A percentile compares a stretch with the other conserved stretches of the same genome.
These are phyloP conservation scores for Apotomis capreana DNA, from an alignment of 2,888 invertebrate species.

Conservation along the genomic window DNA sequence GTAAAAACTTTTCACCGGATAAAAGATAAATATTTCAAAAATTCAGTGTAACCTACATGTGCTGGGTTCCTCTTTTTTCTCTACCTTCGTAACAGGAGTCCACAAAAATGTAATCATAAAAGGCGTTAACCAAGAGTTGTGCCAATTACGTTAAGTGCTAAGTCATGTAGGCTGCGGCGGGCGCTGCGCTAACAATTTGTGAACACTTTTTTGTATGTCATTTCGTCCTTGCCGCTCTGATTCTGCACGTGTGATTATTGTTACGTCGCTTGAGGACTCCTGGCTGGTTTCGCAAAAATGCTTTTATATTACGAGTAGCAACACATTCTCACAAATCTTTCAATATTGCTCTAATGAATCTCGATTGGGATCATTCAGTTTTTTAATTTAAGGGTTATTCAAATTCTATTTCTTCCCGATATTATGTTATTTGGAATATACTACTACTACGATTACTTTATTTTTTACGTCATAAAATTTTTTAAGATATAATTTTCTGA, in stretches of 20 bases:
- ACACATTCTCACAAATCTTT: too few relatives aligned
- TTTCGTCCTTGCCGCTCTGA: conserved; percentile 29
- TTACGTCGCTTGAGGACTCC: not conserved
- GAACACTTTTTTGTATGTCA: conserved; percentile 38
- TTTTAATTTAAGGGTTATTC: too few relatives aligned
- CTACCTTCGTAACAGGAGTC: conserved; percentile 20
- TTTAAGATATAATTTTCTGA: too few relatives aligned
- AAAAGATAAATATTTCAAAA: not conserved
- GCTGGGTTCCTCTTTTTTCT: conserved; percentile 9
- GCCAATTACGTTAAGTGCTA: conserved; percentile 69
- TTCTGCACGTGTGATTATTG: conserved; percentile 26
- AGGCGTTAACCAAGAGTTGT: conserved; percentile 45
- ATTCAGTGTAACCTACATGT: conserved; percentile 6
- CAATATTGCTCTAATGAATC: too few relatives aligned
- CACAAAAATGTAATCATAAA: conserved; percentile 41
- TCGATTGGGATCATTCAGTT: too few relatives aligned
- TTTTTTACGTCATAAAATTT: too few relatives aligned
- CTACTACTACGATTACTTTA: too few relatives aligned
- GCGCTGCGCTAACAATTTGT: conserved; percentile 51
- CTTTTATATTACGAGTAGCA: too few relatives aligned
- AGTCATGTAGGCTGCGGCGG: conserved; percentile 64
- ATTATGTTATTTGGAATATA: too few relatives aligned
- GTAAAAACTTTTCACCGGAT: not conserved
- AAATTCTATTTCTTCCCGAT: too few relatives aligned
- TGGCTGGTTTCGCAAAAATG: too few relatives aligned